phyloP scores from a whole-genome alignment of 2,797 vertebrate genomes.

The Lemur catta region DNA sequence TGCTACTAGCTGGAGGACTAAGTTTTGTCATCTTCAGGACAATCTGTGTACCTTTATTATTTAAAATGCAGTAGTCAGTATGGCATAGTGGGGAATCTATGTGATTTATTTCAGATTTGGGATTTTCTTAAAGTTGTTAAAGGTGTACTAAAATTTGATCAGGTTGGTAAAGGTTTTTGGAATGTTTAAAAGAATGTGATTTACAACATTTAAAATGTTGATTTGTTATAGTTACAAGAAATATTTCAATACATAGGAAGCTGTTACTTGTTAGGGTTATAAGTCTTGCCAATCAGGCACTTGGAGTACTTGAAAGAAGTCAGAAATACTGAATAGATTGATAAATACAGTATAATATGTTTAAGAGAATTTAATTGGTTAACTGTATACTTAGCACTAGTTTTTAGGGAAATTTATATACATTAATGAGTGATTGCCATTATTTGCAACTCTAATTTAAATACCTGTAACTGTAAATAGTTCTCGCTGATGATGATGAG shows the following conservation, averaged over 20 bases:
- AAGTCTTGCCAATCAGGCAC: background rate
- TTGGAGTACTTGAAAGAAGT: constrained; percentile 9
- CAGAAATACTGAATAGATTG: background rate
- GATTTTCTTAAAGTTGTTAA: background rate
- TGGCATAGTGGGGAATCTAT: background rate
- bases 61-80: background rate
- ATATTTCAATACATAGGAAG: constrained; percentile 16
- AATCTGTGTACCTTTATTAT: background rate
- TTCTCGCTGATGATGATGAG: background rate
- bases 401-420: constrained; percentile 26
- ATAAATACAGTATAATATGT: background rate
- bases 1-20: background rate
- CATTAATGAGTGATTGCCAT: constrained; percentile 23
- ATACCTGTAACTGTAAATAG: constrained; percentile 1
- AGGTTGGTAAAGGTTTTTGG: background rate
- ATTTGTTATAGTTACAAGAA: constrained; percentile 26
- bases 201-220: constrained; percentile 11
- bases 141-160: background rate
- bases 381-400: constrained; percentile 8
- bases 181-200: constrained; percentile 12
- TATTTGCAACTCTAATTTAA: constrained; percentile 30
- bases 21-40: background rate
- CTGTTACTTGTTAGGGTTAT: background rate
- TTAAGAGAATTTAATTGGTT: constrained; percentile 40
- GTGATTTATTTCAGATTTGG: background rate